A percentile compares a stretch with the other conserved stretches of the same genome.
These are phyloP conservation scores for Cinclus mexicanus DNA, from an alignment of 2,113 vertebrate genomes.

Conservation along the genomic window DNA sequence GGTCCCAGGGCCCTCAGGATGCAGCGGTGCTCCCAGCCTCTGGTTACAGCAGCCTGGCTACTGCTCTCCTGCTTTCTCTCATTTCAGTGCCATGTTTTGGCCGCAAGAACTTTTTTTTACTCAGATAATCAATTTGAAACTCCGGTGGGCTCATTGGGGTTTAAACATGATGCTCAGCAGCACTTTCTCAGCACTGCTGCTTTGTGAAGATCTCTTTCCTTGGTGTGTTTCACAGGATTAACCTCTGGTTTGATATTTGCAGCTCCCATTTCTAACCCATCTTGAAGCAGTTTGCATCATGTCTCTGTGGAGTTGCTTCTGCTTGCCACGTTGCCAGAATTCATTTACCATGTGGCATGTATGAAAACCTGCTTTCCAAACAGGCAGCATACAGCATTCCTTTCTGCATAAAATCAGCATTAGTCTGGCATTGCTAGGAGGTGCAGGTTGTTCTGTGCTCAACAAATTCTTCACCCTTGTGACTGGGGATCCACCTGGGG, in stretches of 20 bases:
- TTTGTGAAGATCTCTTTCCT: neutral
- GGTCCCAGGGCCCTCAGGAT: neutral
- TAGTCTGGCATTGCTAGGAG: neutral
- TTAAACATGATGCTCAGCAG: neutral
- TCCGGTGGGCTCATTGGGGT: neutral
- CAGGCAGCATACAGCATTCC: neutral
- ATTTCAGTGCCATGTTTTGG: neutral
- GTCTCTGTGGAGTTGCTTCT: neutral
- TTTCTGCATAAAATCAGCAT: neutral
- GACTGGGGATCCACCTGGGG: neutral
- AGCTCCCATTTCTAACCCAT: neutral
- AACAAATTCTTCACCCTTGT: neutral
- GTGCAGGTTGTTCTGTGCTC: neutral
- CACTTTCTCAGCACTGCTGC: neutral
- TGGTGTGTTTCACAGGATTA: neutral
- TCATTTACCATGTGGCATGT: neutral
- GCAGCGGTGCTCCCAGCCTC: neutral
- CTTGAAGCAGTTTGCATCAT: neutral
- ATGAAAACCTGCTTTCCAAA: neutral
- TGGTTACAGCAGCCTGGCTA: neutral
- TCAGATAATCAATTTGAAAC: neutral
- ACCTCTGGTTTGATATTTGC: neutral
- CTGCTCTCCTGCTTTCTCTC: rapidly evolving
- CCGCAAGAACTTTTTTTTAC: neutral
- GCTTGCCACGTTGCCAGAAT: neutral